Conservation (phyloP, 1,140 invertebrate genomes). For the Ladona fulva region DNA sequence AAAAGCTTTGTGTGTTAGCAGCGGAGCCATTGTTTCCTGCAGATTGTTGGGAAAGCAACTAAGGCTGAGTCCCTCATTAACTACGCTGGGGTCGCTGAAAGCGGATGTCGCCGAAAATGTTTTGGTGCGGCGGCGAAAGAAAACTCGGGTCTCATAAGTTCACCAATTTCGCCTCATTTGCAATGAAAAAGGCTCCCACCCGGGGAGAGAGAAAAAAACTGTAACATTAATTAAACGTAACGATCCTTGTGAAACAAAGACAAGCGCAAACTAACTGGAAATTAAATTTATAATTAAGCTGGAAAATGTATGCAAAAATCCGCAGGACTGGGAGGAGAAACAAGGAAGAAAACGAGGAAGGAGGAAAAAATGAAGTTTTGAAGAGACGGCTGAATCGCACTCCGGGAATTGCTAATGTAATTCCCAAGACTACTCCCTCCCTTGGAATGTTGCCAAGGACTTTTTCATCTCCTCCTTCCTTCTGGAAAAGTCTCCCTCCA, state of each 20-base stretch:
- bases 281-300: slow-evolving; percentile 11
- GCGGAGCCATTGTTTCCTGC: not conserved
- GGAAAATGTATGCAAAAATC: not conserved
- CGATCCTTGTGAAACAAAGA: not conserved
- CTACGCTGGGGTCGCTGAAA: not conserved
- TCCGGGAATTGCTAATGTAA: not conserved
- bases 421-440: not conserved
- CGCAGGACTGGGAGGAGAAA: not conserved
- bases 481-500: not conserved
- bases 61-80: not conserved
- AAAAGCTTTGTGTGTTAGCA: not conserved
- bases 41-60: not conserved
- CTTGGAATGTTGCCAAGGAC: not conserved
- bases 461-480: not conserved
- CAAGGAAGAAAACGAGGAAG: not conserved
- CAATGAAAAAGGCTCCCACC: not conserved
- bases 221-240: slow-evolving; percentile 7
- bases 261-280: slow-evolving; percentile 4
- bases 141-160: slow-evolving; percentile 1
- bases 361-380: not conserved
- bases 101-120: slow-evolving; percentile 1
- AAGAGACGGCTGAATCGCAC: not conserved
- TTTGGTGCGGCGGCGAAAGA: not conserved
- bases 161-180: slow-evolving; percentile 1
- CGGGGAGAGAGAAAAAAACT: not conserved